phyloP scores from a whole-genome alignment of 2,888 invertebrate genomes.

The Allophyes oxyacanthae region DNA sequence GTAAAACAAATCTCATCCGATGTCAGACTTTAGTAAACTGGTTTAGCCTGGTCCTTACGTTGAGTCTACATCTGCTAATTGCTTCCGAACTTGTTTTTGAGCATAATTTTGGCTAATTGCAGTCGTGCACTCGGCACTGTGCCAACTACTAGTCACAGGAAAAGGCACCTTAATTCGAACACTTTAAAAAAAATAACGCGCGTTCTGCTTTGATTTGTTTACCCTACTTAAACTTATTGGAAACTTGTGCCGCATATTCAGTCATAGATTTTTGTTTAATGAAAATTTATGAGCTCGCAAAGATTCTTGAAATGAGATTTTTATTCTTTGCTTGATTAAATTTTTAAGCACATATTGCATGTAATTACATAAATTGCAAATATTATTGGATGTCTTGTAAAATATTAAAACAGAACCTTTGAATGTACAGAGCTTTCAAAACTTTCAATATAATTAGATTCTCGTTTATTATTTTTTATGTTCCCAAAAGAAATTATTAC shows the following conservation, averaged over 20 bases:
- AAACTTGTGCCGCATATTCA: constrained; percentile 22
- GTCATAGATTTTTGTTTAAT: constrained; percentile 24
- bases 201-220: constrained; percentile 62
- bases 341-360: neutral
- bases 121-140: constrained; percentile 76
- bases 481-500: constrained; percentile 1
- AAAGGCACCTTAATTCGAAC: constrained; percentile 76
- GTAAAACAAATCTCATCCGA: constrained; percentile 68
- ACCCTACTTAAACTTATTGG: constrained; percentile 43
- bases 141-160: constrained; percentile 74
- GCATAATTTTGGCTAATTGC: constrained; percentile 88
- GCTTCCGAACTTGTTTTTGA: constrained; percentile 86
- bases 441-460: neutral
- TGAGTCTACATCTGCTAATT: constrained; percentile 85
- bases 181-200: constrained; percentile 60
- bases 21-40: constrained; percentile 69
- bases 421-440: neutral
- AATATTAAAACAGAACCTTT: neutral
- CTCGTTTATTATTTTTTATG: neutral
- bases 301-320: neutral
- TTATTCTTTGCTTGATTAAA: neutral
- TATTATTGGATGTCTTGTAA: neutral
- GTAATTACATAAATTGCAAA: constrained; percentile 18
- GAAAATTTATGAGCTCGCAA: constrained; percentile 27
- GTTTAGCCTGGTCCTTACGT: constrained; percentile 76